A percentile compares a stretch with the other conserved stretches of the same genome.
Conservation (phyloP, 2,888 invertebrate genomes). For the Limnephilus lunatus region DNA sequence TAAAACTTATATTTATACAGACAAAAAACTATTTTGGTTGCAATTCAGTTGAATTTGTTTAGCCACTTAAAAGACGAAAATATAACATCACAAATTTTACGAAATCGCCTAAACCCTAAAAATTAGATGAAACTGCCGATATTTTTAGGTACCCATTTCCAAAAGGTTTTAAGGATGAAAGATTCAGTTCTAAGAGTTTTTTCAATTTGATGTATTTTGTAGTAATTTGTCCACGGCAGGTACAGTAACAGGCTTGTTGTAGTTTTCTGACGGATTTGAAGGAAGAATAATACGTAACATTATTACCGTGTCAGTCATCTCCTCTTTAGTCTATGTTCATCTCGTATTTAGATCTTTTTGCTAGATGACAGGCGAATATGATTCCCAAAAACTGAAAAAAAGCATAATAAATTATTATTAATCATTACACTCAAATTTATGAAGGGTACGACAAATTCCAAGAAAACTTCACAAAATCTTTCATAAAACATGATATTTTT, state of each 20-base stretch:
- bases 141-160: neutral
- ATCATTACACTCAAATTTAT: neutral
- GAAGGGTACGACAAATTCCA: neutral
- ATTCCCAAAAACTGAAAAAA: constrained; percentile 65
- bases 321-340: neutral
- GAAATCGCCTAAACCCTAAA: neutral
- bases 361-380: constrained; percentile 63
- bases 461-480: neutral
- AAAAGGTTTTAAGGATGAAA: neutral
- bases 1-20: neutral
- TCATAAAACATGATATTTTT: neutral
- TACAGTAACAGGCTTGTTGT: neutral
- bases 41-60: too few relatives aligned
- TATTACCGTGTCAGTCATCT: neutral
- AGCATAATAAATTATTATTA: constrained; percentile 3
- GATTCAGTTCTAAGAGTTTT: neutral
- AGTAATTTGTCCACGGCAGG: neutral
- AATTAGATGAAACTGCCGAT: neutral
- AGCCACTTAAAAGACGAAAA: neutral
- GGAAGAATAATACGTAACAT: neutral
- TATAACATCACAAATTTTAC: neutral
- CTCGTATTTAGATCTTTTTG: constrained; percentile 63
- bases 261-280: neutral
- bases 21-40: neutral
- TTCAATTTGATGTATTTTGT: neutral